Conservation (phyloP, 2,888 invertebrate genomes). For the Trichopoda pennipes region DNA sequence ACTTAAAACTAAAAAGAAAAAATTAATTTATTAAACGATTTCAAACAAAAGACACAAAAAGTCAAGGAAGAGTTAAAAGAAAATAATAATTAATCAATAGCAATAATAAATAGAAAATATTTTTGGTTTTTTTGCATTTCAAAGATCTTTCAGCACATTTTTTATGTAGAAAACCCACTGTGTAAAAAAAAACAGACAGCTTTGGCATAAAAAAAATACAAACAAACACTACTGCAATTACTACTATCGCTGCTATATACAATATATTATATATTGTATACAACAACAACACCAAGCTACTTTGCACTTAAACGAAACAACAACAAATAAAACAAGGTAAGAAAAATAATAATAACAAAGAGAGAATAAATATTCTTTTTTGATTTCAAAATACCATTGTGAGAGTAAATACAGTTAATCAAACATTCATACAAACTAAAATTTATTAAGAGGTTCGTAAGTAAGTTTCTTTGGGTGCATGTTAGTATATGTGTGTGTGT, state of each 20-base stretch:
- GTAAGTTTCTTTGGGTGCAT: conserved; percentile 24
- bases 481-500: not conserved
- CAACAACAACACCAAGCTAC: conserved; percentile 28
- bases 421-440: conserved; percentile 22
- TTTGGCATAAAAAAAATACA: not conserved
- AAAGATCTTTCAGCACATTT: conserved; percentile 10
- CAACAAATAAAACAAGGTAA: conserved; percentile 7
- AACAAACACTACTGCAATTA: conserved; percentile 13
- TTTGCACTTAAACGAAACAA: conserved; percentile 32
- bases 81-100: conserved; percentile 17
- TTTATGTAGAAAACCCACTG: conserved; percentile 27
- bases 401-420: conserved; percentile 14
- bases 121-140: not conserved
- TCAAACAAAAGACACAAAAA: not conserved
- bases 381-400: conserved; percentile 19
- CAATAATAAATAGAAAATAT: conserved; percentile 3
- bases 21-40: not conserved
- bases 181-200: conserved; percentile 3
- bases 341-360: conserved; percentile 11
- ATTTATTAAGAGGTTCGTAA: conserved; percentile 21
- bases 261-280: not conserved
- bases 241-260: conserved; percentile 14
- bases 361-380: conserved; percentile 41
- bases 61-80: not conserved
- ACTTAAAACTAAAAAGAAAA: conserved; percentile 17